Evolutionary conservation across 2,888 invertebrate genomes (phyloP).

Genomic region (Empis livida): DNA sequence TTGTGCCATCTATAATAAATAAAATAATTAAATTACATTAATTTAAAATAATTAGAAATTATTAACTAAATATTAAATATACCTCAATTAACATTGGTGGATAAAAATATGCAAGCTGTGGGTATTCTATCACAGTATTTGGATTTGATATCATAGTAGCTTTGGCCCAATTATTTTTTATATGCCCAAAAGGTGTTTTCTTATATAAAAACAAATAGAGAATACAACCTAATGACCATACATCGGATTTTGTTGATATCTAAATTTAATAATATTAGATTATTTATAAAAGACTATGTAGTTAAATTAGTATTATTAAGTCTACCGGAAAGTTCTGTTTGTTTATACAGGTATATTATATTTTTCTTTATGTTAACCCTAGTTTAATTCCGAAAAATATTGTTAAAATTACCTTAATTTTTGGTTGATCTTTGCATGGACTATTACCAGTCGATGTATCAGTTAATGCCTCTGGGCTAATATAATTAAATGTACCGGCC

Average conservation of each 20-base stretch:
- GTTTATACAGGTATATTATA: too few species aligned
- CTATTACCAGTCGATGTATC: constrained; percentile 42
- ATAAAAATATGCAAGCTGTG: constrained; percentile 41
- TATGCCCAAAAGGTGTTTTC: constrained; percentile 79
- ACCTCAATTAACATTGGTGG: constrained; percentile 33
- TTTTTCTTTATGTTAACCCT: too few species aligned
- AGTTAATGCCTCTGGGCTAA: constrained; percentile 85
- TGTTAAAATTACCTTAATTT: constrained; percentile 37
- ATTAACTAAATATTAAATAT: not conserved
- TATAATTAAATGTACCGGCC: constrained; percentile 87
- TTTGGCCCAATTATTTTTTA: constrained; percentile 57
- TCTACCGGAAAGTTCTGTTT: too few species aligned
- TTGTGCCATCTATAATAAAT: constrained; percentile 26
- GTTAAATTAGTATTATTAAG: too few species aligned
- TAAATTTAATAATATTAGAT: constrained; percentile 35
- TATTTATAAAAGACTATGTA: too few species aligned
- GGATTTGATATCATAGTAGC: constrained; percentile 65
- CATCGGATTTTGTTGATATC: constrained; percentile 86
- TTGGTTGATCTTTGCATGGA: constrained; percentile 36
- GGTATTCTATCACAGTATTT: constrained; percentile 60
- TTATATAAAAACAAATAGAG: constrained; percentile 86
- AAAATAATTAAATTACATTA: not conserved
- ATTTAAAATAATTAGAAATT: not conserved
- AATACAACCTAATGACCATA: constrained; percentile 97
- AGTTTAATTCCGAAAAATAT: too few species aligned